These are phyloP conservation scores for Baryphthengus martii DNA, from an alignment of 2,113 vertebrate species.

Conservation along the genomic window DNA sequence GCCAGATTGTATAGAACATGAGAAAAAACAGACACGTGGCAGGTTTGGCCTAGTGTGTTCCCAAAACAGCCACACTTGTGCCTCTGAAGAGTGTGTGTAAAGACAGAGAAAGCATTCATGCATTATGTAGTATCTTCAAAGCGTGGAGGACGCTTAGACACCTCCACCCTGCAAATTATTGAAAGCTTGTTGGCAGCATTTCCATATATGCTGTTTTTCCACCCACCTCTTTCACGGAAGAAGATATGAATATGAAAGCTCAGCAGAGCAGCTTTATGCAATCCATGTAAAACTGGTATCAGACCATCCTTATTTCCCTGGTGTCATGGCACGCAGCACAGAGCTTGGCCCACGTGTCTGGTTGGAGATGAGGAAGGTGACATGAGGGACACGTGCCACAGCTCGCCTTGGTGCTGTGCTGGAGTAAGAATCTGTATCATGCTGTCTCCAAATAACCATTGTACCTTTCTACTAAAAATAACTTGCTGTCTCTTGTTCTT, in stretches of 20 bases:
- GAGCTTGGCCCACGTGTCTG: not conserved
- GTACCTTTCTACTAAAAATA: not conserved
- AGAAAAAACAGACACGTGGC: not conserved
- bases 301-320: not conserved
- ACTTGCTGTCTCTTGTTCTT: not conserved
- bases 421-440: not conserved
- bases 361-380: not conserved
- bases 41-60: not conserved
- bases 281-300: not conserved
- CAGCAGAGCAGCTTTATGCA: not conserved
- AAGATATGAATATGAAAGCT: not conserved
- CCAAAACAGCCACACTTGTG: not conserved
- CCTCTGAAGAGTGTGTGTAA: not conserved
- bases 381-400: not conserved
- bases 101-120: slow-evolving; percentile 36
- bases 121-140: slow-evolving; percentile 48
- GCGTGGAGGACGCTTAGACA: slow-evolving; percentile 47
- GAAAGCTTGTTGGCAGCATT: not conserved
- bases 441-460: not conserved
- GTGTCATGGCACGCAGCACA: not conserved
- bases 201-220: slow-evolving; percentile 10
- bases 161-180: slow-evolving; percentile 39
- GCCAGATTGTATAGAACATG: not conserved
- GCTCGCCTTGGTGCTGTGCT: not conserved
- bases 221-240: not conserved